A percentile compares a stretch with the other conserved stretches of the same genome.
Conservation (phyloP, 2,797 vertebrate species). For the Cirrhinus mrigala region DNA sequence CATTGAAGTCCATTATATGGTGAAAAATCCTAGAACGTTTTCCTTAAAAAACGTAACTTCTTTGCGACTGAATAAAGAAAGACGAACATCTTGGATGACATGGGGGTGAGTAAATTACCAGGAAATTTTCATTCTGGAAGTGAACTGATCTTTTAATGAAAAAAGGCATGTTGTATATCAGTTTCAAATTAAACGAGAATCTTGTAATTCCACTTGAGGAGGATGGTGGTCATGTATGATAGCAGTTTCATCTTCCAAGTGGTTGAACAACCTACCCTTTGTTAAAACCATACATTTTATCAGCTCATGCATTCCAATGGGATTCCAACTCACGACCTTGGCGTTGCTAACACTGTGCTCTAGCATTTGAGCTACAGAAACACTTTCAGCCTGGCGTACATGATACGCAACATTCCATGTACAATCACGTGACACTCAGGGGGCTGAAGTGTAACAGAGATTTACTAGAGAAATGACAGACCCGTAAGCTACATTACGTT, state of each 20-base stretch:
- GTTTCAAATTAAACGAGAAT: not conserved
- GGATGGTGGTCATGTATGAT: not conserved
- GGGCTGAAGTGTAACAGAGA: not conserved
- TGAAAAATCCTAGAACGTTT: no score
- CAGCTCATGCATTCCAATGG: not conserved
- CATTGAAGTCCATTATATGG: no score
- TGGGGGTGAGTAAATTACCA: no score
- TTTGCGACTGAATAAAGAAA: no score
- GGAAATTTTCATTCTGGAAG: no score
- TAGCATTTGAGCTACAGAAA: not conserved
- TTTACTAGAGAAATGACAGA: not conserved
- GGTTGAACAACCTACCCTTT: not conserved
- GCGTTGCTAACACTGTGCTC: not conserved
- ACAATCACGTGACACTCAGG: not conserved
- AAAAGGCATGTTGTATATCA: not conserved
- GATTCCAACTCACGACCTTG: not conserved
- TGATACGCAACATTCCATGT: not conserved
- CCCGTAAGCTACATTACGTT: not conserved
- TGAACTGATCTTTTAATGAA: no score
- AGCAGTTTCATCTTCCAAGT: not conserved
- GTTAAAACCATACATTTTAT: not conserved
- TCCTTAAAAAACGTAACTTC: no score
- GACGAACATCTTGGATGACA: no score
- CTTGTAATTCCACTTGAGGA: not conserved
- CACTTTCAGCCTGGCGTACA: not conserved